A percentile compares a stretch with the other conserved stretches of the same genome.
phyloP scores from a whole-genome alignment of 2,888 invertebrate species.

The Cantharis flavilabris region DNA sequence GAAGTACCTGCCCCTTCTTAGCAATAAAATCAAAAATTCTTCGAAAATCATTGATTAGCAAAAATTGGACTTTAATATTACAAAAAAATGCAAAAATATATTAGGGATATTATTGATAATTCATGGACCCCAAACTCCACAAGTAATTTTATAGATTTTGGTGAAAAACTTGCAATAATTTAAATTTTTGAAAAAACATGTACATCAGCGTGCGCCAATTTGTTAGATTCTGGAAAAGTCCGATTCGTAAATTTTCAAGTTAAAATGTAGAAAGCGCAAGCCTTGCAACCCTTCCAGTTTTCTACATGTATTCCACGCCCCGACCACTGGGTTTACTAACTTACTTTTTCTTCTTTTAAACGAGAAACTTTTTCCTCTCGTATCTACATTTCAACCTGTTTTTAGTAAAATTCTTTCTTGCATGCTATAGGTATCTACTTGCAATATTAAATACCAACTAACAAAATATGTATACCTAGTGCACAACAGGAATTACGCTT shows the following conservation, averaged over 20 bases:
- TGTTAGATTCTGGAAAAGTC: background rate
- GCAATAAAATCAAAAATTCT: too few species aligned
- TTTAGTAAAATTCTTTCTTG: conserved; percentile 18
- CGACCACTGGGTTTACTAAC: conserved; percentile 53
- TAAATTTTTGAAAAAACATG: background rate
- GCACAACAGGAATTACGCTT: conserved; percentile 22
- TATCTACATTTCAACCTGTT: conserved; percentile 23
- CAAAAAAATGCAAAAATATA: background rate
- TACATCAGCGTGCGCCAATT: background rate
- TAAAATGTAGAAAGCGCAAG: conserved; percentile 37
- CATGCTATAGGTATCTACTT: conserved; percentile 11
- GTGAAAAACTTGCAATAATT: background rate
- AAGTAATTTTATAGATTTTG: background rate
- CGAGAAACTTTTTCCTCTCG: conserved; percentile 43
- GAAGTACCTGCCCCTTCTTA: too few species aligned
- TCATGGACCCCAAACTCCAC: background rate
- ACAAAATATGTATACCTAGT: conserved; percentile 26
- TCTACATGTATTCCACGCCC: conserved; percentile 49
- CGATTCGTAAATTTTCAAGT: conserved; percentile 10
- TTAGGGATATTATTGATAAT: background rate
- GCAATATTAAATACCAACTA: conserved; percentile 18
- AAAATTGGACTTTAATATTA: background rate
- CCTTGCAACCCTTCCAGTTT: conserved; percentile 45
- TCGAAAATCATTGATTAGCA: too few species aligned
- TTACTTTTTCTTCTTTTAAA: conserved; percentile 48